These are phyloP conservation scores for Cebidichthys violaceus DNA, from an alignment of 2,113 vertebrate species.

Conservation along the genomic window DNA sequence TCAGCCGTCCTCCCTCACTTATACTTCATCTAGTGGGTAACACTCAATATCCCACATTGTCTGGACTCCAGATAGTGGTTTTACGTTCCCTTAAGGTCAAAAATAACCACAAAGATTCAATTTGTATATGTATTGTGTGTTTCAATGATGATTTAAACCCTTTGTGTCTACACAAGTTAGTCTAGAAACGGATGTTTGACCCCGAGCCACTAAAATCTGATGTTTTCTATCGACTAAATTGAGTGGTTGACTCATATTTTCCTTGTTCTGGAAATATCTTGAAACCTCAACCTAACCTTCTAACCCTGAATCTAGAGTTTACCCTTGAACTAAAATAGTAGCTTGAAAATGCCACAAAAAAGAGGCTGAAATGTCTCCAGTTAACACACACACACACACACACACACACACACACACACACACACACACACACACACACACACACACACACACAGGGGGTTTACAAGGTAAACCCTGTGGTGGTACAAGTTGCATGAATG, in stretches of 20 bases:
- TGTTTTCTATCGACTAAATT: background rate
- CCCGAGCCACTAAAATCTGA: background rate
- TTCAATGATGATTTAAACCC: background rate
- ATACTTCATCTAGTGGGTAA: background rate
- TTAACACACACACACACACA: conserved; percentile 3
- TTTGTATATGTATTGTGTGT: no score
- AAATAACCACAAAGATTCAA: no score
- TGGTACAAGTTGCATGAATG: background rate
- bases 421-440: conserved; percentile 5
- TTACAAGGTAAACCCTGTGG: background rate
- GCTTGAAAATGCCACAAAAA: background rate
- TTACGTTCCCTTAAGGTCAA: background rate
- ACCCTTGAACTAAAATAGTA: background rate
- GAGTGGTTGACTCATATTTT: background rate
- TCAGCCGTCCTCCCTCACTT: background rate
- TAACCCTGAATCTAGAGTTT: background rate
- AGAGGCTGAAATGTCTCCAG: background rate
- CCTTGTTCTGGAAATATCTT: conserved; percentile 19
- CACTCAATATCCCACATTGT: background rate
- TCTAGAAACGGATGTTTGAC: background rate
- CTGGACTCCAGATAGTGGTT: background rate
- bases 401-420: background rate
- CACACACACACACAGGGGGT: background rate
- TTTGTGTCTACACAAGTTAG: no score
- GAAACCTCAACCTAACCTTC: background rate